Evolutionary conservation across 92 coral and sea anemone species (phyloP).

Genomic region (Umimayanthus kanabou): DNA sequence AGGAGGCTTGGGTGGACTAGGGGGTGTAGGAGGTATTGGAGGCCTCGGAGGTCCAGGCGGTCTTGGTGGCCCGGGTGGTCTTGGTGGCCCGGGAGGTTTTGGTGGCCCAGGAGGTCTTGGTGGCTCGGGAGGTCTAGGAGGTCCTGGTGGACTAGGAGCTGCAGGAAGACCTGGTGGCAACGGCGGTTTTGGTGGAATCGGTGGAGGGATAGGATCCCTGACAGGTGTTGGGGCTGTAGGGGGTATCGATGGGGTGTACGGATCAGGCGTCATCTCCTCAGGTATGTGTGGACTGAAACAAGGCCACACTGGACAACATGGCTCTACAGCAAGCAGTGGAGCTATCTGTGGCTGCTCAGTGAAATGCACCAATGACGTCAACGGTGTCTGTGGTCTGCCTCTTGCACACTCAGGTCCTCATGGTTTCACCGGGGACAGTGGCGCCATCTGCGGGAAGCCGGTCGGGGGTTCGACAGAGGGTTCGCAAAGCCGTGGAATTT

Average conservation of each 20-base stretch:
- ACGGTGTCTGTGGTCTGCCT: constrained; percentile 7
- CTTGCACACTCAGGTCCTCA: neutral
- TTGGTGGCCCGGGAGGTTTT: neutral
- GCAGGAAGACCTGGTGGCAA: neutral
- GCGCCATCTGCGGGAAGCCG: neutral
- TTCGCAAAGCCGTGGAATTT: neutral
- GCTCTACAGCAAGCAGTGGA: neutral
- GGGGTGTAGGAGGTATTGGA: neutral
- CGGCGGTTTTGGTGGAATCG: neutral
- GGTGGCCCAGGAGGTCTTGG: neutral
- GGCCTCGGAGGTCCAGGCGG: neutral
- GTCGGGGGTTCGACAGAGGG: constrained; percentile 1
- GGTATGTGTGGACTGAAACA: constrained; percentile 10
- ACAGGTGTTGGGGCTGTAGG: neutral
- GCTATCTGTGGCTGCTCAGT: constrained; percentile 16
- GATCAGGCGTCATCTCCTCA: constrained; percentile 3
- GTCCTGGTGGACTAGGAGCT: neutral
- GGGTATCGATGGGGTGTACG: neutral
- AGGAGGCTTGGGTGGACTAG: neutral
- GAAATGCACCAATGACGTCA: neutral
- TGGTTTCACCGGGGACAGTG: constrained; percentile 11
- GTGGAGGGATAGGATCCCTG: neutral
- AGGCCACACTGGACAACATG: constrained; percentile 19
- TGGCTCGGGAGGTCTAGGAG: neutral
- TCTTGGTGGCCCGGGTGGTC: neutral